Conservation (phyloP, 2,113 vertebrate genomes). For the Bos indicus region DNA sequence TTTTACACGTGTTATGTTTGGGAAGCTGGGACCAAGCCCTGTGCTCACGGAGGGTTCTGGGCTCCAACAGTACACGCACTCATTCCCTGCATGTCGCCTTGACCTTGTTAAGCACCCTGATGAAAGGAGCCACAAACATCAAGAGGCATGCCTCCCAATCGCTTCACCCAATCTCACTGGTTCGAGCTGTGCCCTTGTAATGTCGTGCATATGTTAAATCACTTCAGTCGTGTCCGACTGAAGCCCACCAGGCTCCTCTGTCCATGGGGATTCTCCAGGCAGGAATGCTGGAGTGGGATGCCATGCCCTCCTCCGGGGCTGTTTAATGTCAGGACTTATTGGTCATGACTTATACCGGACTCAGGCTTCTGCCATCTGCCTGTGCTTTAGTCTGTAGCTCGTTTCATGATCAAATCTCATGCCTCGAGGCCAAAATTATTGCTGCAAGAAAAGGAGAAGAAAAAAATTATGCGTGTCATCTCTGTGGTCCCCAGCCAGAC, state of each 20-base stretch:
- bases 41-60: background rate
- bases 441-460: conserved; percentile 14
- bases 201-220: background rate
- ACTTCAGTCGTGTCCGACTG: rapidly evolving
- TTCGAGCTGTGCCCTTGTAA: conserved; percentile 4
- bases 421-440: conserved; percentile 56
- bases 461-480: background rate
- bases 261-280: background rate
- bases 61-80: background rate
- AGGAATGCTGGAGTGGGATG: background rate
- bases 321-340: background rate
- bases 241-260: background rate
- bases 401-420: conserved; percentile 55
- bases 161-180: background rate
- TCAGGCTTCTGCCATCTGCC: background rate
- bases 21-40: background rate
- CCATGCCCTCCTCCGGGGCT: background rate
- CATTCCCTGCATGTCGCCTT: background rate
- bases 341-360: background rate
- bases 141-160: background rate
- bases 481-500: background rate
- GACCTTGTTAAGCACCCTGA: conserved; percentile 27
- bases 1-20: background rate
- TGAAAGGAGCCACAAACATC: conserved; percentile 34
- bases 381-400: conserved; percentile 6